Conservation (phyloP, 1,140 invertebrate genomes). For the Palaemon carinicauda region DNA sequence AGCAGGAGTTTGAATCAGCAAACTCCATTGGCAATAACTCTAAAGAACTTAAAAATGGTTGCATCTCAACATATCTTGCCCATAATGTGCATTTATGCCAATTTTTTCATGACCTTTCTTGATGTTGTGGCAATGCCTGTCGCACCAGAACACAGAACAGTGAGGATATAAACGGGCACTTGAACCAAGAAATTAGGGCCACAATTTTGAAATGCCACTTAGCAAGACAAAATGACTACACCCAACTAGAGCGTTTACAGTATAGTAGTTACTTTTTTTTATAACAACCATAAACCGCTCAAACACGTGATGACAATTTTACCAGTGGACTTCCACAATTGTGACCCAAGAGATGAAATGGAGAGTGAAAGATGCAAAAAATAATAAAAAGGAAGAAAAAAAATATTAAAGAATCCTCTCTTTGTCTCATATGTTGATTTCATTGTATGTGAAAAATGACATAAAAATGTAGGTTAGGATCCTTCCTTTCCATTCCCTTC, state of each 20-base stretch:
- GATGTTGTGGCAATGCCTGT: slow-evolving; percentile 35
- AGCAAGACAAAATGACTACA: neutral
- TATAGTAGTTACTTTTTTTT: too few species aligned
- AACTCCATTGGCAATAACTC: neutral
- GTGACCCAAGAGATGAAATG: slow-evolving; percentile 32
- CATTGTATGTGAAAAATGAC: slow-evolving; percentile 47
- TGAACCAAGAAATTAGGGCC: slow-evolving; percentile 21
- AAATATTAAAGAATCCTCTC: neutral
- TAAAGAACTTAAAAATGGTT: too few species aligned
- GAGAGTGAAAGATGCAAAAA: slow-evolving; percentile 53
- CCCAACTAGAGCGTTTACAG: neutral
- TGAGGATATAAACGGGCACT: slow-evolving; percentile 22
- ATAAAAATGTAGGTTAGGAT: slow-evolving; percentile 48
- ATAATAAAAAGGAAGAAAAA: neutral
- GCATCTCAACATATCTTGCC: slow-evolving; percentile 16
- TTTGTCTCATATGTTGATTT: slow-evolving; percentile 38
- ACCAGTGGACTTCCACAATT: slow-evolving; percentile 44
- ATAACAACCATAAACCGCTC: slow-evolving; percentile 13
- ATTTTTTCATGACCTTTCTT: slow-evolving; percentile 34
- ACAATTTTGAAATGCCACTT: slow-evolving; percentile 47
- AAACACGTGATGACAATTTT: slow-evolving; percentile 14
- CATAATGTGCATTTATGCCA: slow-evolving; percentile 28
- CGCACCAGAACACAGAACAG: slow-evolving; percentile 41
- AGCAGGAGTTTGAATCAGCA: neutral
- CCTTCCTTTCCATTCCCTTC: slow-evolving; percentile 39